A percentile compares a stretch with the other conserved stretches of the same genome.
Evolutionary conservation across 2,888 invertebrate genomes (phyloP).

Genomic region (Drosophila planitibia): DNA sequence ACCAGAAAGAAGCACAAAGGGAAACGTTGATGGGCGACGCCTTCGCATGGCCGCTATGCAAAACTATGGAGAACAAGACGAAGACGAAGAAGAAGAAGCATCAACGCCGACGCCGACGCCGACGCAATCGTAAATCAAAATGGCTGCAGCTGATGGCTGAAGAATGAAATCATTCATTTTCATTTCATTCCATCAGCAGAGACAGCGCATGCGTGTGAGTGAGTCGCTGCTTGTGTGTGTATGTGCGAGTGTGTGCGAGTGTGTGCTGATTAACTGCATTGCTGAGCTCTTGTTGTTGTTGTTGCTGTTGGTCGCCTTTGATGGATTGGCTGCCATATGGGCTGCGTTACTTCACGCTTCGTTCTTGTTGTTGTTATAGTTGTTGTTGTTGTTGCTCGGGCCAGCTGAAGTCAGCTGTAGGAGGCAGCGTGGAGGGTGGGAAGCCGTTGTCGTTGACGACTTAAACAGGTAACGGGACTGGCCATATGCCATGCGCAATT

Average conservation of each 20-base stretch:
- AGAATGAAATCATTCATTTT: slow-evolving; percentile 76
- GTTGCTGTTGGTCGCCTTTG: slow-evolving; percentile 42
- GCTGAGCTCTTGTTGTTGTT: slow-evolving; percentile 41
- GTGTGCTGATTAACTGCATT: slow-evolving; percentile 67
- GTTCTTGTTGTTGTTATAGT: slow-evolving; percentile 7
- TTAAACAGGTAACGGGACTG: slow-evolving; percentile 78
- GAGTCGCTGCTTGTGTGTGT: slow-evolving; percentile 24
- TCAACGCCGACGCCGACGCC: slow-evolving; percentile 29
- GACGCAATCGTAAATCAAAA: slow-evolving; percentile 85
- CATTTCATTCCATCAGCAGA: slow-evolving; percentile 51
- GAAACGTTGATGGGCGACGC: slow-evolving; percentile 70
- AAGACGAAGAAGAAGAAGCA: slow-evolving; percentile 8
- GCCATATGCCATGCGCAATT: slow-evolving; percentile 73
- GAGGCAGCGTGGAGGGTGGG: neutral
- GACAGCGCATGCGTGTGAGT: slow-evolving; percentile 75
- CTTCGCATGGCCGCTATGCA: slow-evolving; percentile 69
- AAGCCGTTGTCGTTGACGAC: slow-evolving; percentile 65
- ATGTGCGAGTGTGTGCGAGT: slow-evolving; percentile 15
- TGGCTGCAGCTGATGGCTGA: slow-evolving; percentile 84
- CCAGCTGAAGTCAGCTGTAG: slow-evolving; percentile 26
- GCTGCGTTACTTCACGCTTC: slow-evolving; percentile 17
- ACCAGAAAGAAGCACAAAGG: slow-evolving; percentile 35
- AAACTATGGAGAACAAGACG: slow-evolving; percentile 37
- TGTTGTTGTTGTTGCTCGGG: slow-evolving; percentile 22
- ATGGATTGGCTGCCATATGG: slow-evolving; percentile 56